phyloP scores from a whole-genome alignment of 2,797 vertebrate genomes.

The Aselliscus stoliczkanus region DNA sequence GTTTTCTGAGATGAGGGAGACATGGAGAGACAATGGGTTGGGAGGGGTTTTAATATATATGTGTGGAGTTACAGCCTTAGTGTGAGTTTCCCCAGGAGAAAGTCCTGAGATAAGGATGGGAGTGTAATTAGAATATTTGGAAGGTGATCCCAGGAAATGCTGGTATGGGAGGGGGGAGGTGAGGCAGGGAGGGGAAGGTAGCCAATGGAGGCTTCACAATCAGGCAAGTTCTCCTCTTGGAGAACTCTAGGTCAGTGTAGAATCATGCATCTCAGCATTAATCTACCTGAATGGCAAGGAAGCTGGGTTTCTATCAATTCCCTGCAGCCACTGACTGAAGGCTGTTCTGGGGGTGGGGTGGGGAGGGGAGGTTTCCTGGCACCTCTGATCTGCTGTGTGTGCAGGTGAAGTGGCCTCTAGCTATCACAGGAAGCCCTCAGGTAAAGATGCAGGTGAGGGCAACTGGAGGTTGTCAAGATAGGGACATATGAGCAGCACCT shows the following conservation, averaged over 20 bases:
- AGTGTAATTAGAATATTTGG: neutral
- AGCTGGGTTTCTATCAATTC: neutral
- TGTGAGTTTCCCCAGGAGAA: neutral
- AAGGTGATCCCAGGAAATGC: neutral
- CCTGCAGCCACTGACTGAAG: neutral
- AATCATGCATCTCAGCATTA: neutral
- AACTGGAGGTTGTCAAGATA: neutral
- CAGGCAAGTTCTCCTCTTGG: neutral
- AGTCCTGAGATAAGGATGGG: neutral
- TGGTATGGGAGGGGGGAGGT: accelerated
- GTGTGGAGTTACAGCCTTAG: neutral
- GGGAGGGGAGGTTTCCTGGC: neutral
- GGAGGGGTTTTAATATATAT: neutral
- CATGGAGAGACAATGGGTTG: neutral
- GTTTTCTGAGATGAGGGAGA: neutral
- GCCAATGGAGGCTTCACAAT: too few relatives aligned
- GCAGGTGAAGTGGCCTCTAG: neutral
- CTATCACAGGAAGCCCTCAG: neutral
- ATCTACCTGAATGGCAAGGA: neutral
- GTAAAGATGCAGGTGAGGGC: neutral
- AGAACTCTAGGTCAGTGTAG: neutral
- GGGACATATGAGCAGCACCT: accelerated
- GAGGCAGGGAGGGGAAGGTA: neutral
- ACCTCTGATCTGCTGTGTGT: neutral
- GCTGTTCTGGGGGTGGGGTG: neutral